Conservation (phyloP, 2,888 invertebrate genomes). For the Apodemia mormo region DNA sequence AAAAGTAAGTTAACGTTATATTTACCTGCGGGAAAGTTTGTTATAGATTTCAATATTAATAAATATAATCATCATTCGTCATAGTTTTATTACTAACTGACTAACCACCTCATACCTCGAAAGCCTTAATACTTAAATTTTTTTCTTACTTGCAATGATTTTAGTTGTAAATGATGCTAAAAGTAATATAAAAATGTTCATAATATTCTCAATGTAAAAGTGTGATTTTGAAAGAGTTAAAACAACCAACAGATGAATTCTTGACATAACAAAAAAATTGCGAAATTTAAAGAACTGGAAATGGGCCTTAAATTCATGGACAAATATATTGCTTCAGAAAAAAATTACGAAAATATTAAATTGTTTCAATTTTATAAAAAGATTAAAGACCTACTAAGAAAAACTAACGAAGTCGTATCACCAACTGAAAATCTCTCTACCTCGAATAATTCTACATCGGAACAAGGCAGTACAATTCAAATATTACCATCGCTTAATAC, state of each 20-base stretch:
- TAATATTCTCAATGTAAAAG: not conserved
- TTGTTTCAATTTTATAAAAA: conserved; percentile 20
- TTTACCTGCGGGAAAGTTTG: not conserved
- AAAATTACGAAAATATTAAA: not conserved
- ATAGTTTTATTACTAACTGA: not conserved
- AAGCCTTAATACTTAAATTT: not conserved
- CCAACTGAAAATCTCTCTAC: conserved; percentile 17
- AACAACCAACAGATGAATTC: conserved; percentile 9
- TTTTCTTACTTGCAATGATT: too few relatives aligned
- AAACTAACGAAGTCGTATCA: conserved; percentile 17
- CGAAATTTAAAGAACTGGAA: conserved; percentile 12
- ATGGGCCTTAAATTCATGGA: conserved; percentile 1
- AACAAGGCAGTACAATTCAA: conserved; percentile 18
- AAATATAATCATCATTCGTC: not conserved
- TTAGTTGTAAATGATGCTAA: too few relatives aligned
- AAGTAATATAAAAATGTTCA: too few relatives aligned
- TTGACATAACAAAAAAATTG: not conserved
- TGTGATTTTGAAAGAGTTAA: not conserved
- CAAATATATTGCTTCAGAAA: conserved; percentile 8
- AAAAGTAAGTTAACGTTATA: not conserved
- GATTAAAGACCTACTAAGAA: conserved; percentile 8
- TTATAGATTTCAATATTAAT: not conserved
- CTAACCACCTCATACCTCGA: conserved; percentile 1
- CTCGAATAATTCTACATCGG: conserved; percentile 13
- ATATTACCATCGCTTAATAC: conserved; percentile 5